Conservation (phyloP, 2,113 vertebrate genomes). For the Phalacrocorax brasilianus region DNA sequence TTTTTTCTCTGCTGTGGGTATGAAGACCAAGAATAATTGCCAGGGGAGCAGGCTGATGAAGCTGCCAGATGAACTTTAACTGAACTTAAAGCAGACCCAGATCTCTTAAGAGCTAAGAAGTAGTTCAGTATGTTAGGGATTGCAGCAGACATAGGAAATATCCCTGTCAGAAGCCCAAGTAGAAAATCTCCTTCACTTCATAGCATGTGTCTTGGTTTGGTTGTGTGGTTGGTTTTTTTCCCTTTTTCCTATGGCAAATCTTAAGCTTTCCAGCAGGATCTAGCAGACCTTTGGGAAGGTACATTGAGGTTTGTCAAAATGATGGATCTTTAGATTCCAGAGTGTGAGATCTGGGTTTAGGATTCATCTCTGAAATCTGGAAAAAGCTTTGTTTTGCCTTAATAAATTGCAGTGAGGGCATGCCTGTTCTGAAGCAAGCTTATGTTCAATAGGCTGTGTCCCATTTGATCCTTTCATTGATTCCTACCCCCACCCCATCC, state of each 20-base stretch:
- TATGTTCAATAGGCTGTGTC: not conserved
- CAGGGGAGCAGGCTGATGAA: not conserved
- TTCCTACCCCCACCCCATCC: not conserved
- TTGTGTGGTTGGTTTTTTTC: not conserved
- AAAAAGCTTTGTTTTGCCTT: not conserved
- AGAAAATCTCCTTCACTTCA: constrained; percentile 42
- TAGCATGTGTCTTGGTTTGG: not conserved
- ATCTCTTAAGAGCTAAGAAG: not conserved
- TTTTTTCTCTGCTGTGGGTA: not conserved
- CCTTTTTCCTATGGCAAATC: not conserved
- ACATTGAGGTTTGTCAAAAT: not conserved
- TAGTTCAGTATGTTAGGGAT: constrained; percentile 12
- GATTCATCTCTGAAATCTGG: not conserved
- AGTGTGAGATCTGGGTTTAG: not conserved
- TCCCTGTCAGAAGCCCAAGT: not conserved
- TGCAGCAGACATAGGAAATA: constrained; percentile 27
- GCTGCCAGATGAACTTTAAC: constrained; percentile 35
- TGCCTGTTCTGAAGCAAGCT: not conserved
- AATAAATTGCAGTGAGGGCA: not conserved
- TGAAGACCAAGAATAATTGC: not conserved
- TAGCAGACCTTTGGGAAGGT: not conserved
- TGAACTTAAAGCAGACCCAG: constrained; percentile 26
- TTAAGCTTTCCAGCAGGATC: not conserved
- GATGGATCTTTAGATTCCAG: not conserved
- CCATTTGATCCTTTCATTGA: not conserved